Evolutionary conservation across 2,888 invertebrate genomes (phyloP).

Genomic region (Pandemis corylana): DNA sequence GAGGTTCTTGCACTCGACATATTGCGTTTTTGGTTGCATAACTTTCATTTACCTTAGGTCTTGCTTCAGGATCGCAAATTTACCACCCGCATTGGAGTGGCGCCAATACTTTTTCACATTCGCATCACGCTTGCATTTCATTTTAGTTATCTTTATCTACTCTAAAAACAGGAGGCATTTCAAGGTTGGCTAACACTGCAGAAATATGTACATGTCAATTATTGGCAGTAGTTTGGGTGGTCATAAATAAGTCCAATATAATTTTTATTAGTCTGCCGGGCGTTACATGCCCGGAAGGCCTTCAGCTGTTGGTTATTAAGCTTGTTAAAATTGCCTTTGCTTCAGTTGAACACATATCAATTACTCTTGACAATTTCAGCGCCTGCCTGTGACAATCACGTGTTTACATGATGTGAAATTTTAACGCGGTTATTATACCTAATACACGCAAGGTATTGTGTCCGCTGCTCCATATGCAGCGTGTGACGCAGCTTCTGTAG

Average conservation of each 20-base stretch:
- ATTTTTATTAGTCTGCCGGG: constrained; percentile 60
- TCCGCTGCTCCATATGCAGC: not conserved
- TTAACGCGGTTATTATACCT: not conserved
- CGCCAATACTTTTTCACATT: constrained; percentile 52
- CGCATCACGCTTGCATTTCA: constrained; percentile 39
- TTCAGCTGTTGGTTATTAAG: constrained; percentile 61
- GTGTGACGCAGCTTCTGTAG: not conserved
- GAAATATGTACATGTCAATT: constrained; percentile 50
- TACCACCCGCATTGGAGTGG: constrained; percentile 52
- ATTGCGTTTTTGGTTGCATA: constrained; percentile 15
- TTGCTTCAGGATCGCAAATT: constrained; percentile 44
- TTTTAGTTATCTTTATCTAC: constrained; percentile 46
- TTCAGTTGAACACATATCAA: constrained; percentile 48
- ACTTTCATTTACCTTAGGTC: constrained; percentile 6
- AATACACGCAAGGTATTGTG: not conserved
- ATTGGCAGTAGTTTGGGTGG: constrained; percentile 53
- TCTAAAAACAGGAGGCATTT: constrained; percentile 45
- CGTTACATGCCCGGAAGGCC: constrained; percentile 56
- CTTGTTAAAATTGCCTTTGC: constrained; percentile 59
- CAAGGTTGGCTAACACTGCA: constrained; percentile 51
- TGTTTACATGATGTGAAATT: constrained; percentile 13
- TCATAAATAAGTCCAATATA: constrained; percentile 59
- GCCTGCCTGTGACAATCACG: not conserved
- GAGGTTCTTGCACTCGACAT: constrained; percentile 46
- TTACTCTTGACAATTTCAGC: constrained; percentile 12